A percentile compares a stretch with the other conserved stretches of the same genome.
Evolutionary conservation across 2,113 vertebrate species (phyloP).

Genomic region (Athene cunicularia): DNA sequence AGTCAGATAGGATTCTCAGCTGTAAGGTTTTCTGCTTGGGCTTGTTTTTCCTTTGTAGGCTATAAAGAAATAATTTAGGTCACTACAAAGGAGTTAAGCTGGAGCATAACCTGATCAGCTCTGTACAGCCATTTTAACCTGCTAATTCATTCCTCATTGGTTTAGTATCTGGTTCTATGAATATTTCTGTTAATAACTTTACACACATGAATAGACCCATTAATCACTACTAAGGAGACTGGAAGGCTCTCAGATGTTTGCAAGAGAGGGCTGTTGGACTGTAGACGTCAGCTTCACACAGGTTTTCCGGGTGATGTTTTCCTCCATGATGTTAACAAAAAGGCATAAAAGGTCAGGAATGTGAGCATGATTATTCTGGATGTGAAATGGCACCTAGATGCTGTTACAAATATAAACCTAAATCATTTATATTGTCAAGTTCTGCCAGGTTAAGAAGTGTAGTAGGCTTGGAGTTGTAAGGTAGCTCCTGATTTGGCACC

Average conservation of each 20-base stretch:
- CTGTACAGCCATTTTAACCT: neutral
- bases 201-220: constrained; percentile 6
- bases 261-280: neutral
- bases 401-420: neutral
- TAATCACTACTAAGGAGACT: constrained; percentile 35
- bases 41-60: neutral
- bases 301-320: neutral
- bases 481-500: neutral
- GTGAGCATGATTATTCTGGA: neutral
- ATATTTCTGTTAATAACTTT: constrained; percentile 39
- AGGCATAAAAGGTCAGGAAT: neutral
- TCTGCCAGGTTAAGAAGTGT: neutral
- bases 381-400: neutral
- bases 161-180: constrained; percentile 22
- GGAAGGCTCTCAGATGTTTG: constrained; percentile 22
- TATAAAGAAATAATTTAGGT: neutral
- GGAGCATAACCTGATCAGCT: neutral
- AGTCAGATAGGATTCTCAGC: neutral
- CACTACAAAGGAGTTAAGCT: neutral
- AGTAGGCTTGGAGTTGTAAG: neutral
- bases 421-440: neutral
- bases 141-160: constrained; percentile 4
- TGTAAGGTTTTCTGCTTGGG: neutral
- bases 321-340: accelerated
- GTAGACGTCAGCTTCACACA: neutral